Evolutionary conservation across 2,113 vertebrate species (phyloP).

Genomic region (Megaptera novaeangliae): DNA sequence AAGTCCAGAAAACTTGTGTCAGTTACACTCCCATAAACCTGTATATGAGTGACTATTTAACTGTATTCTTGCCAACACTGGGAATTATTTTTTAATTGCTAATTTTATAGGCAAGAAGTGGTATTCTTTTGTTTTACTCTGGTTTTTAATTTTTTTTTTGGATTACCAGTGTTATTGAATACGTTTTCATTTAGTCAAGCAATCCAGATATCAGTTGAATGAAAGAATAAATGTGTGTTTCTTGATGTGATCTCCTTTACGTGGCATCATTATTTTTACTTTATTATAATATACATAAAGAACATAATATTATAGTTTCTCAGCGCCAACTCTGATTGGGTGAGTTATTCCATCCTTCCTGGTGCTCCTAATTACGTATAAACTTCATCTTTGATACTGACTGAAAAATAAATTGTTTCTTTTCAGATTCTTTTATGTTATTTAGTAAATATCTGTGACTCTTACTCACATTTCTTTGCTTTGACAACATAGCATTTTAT

Average conservation of each 20-base stretch:
- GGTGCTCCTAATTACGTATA: not conserved
- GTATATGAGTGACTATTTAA: not conserved
- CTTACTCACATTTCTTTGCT: not conserved
- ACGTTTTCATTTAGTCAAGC: not conserved
- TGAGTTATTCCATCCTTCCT: not conserved
- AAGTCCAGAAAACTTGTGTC: not conserved
- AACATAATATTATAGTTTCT: not conserved
- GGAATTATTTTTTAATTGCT: not conserved
- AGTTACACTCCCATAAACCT: not conserved
- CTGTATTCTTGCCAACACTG: not conserved
- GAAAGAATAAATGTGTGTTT: not conserved
- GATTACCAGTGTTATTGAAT: not conserved
- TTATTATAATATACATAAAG: not conserved
- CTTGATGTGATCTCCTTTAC: not conserved
- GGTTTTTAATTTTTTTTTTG: not conserved
- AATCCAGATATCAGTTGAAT: not conserved
- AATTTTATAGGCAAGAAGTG: not conserved
- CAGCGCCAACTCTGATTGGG: not conserved
- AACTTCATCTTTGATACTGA: not conserved
- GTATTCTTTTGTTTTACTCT: not conserved
- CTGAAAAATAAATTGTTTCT: slow-evolving; percentile 10
- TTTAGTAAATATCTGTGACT: not conserved
- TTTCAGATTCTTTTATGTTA: not conserved
- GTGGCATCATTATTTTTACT: not conserved
- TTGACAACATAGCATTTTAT: not conserved